Percentiles rank a stretch among this genome's conserved stretches.
These are phyloP conservation scores for Ellobium chinense DNA, from an alignment of 2,888 invertebrate genomes.

Conservation along the genomic window DNA sequence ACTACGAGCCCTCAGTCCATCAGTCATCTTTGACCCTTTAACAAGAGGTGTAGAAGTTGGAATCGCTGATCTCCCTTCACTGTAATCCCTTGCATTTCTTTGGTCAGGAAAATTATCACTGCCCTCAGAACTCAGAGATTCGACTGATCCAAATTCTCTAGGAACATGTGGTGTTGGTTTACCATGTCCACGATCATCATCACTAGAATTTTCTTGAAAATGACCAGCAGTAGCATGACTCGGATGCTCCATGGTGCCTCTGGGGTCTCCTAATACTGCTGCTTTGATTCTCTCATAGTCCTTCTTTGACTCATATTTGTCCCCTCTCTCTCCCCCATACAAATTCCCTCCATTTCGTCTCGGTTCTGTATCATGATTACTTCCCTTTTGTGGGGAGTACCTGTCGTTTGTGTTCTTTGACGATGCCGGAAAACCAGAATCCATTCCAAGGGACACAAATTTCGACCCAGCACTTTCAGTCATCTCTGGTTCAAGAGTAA, in stretches of 20 bases:
- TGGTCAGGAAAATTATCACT: background rate
- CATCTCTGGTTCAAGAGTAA: slow-evolving; percentile 36
- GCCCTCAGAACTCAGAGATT: background rate
- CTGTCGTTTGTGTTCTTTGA: background rate
- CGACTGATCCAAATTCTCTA: background rate
- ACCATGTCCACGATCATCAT: no score
- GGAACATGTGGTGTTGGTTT: no score
- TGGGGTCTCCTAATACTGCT: no score
- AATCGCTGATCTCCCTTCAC: background rate
- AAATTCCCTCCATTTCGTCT: background rate
- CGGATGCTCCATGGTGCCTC: no score
- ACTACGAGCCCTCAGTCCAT: background rate
- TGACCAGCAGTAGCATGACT: no score
- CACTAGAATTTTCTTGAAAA: no score
- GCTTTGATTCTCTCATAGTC: no score
- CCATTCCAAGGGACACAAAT: background rate
- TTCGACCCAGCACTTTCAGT: background rate
- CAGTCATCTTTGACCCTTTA: background rate
- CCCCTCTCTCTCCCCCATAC: background rate
- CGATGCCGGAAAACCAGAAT: background rate
- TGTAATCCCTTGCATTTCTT: background rate
- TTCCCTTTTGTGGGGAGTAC: background rate
- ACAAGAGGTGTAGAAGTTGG: slow-evolving; percentile 16
- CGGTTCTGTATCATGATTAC: no score
- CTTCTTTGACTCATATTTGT: no score